Conservation (phyloP, 1,140 invertebrate genomes). For the Drusus annulatus region DNA sequence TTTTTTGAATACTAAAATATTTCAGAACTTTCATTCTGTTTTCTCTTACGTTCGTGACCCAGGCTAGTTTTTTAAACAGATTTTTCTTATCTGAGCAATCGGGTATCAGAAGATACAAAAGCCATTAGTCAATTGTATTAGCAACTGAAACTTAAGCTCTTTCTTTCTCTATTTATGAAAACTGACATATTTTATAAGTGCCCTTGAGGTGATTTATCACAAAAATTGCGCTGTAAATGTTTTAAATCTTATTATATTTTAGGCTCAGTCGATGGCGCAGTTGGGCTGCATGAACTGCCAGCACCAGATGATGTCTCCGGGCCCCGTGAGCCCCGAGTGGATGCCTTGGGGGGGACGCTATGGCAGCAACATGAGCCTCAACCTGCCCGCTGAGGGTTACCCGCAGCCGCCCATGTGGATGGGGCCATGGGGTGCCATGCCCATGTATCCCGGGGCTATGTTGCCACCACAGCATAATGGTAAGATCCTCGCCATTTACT, state of each 20-base stretch:
- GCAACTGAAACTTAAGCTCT: too few species aligned
- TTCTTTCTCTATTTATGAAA: too few species aligned
- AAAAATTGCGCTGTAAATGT: background rate
- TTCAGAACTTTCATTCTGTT: too few species aligned
- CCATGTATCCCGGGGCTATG: slow-evolving; percentile 67
- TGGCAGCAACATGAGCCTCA: slow-evolving; percentile 78
- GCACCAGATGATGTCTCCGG: slow-evolving; percentile 65
- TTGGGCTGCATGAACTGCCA: slow-evolving; percentile 73
- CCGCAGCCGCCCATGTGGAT: slow-evolving; percentile 66
- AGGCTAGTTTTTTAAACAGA: too few species aligned
- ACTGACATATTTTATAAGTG: too few species aligned
- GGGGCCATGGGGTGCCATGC: slow-evolving; percentile 64
- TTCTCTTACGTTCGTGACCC: too few species aligned
- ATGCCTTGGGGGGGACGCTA: slow-evolving; percentile 69
- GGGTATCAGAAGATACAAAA: too few species aligned
- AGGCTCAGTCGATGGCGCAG: slow-evolving; percentile 83
- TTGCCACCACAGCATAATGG: slow-evolving; percentile 63
- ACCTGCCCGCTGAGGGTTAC: slow-evolving; percentile 69
- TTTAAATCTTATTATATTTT: slow-evolving; percentile 46
- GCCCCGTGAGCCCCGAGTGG: slow-evolving; percentile 58
- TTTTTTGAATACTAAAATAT: too few species aligned
- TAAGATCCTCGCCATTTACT: background rate
- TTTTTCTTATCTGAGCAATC: too few species aligned
- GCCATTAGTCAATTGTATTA: too few species aligned
- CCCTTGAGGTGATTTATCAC: too few species aligned